Evolutionary conservation across 1,140 invertebrate genomes (phyloP), one percentile per base, ranked within the genome.

Genomic region (Cardiocondyla obscurior): DNA sequence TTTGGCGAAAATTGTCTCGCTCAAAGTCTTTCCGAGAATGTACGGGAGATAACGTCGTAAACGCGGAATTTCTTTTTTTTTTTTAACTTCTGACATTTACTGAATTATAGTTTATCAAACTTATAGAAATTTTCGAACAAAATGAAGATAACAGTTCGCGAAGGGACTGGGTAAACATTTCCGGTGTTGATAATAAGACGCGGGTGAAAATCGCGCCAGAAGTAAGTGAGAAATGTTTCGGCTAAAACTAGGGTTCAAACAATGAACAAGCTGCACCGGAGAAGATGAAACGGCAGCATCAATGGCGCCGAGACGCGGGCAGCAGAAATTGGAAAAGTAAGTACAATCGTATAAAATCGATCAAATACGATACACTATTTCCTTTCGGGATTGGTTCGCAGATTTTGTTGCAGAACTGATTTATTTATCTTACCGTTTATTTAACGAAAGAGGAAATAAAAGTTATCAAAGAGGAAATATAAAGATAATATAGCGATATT

Each of bases 321-420:
- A 36, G 36, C 62, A 55, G 33, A 67, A 55, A 79, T 67, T 53
- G 74, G 36, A 79, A 79, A 67, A 67, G 74, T 69, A 79, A 79
- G 74, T 79, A 51, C 39, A 33, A 46, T 76, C 72, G 14, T 53
- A 28, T 64, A 79, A 67, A 79, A 42, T 76, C 42, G 44, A 76
- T 12, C 30, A 12, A 51, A 19, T 36, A 25, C 33, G 30, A 72
- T 55, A 42, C 25, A 60, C 30, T 55, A 36, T 62, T 76, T 33
- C n/a, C 28, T 76, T 46, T 46, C n/a, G 7, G 7, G 25, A 60
- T 60, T 58, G 25, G n/a, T 22, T 60, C n/a, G 6, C 55, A 62
- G 72, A 62, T 46, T 62, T 46, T 49, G 30, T 46, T 62, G 12
- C 57, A 30, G 46, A 12, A 28, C 22, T 62, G n/a, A 19, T 36